Base-by-base conservation (phyloP, 1,140 invertebrate species). In the Philotrypesis tridentata region DNA sequence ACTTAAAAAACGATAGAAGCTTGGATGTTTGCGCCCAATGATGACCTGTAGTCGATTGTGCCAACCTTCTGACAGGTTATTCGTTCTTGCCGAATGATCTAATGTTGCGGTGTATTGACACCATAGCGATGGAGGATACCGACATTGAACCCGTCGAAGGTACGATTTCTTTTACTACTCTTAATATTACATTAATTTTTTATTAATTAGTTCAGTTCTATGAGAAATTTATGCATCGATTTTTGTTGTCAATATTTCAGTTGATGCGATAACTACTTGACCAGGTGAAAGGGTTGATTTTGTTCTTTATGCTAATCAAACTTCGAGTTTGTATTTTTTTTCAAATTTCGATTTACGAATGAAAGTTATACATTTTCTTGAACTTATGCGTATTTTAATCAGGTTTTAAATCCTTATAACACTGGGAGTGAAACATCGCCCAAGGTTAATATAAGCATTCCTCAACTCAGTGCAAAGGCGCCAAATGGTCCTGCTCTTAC, bases 241-340 rank as follows among this genome's bases (percentile, higher is more conserved):
- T n/a, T n/a, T n/a, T n/a, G n/a, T n/a, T n/a, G n/a, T n/a, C n/a
- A n/a, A n/a, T n/a, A n/a, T n/a, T n/a, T n/a, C 7, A 75, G 72
- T 75, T 12, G 72, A 75, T 8, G 43, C 31, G 2, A 40, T 77
- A 12, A 65, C 31, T 0, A 95, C 95, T 31, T 97, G 97, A 88
- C 95, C 96, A 0, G 97, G 97, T 0, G 97, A 98, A 89, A 91
- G 97, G 73, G 97, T 95, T 87, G 97, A 98, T 87, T 96, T 98
- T 86, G 92, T 97, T 1, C 55, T 98, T 0, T 92, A 95, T 0
- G 33, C 61, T 3, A 21, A 77, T 55, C 17, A 77, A 27, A 12
- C 11, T 14, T 29, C 23, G 61, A 17, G 61, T 65, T 6, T 27
- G n/a, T 29, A 65, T n/a, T n/a, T n/a, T n/a, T n/a, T n/a, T n/a